A percentile compares a stretch with the other conserved stretches of the same genome.
These are phyloP conservation scores for Ciconia nigra DNA, from an alignment of 2,797 vertebrate genomes.

Conservation along the genomic window DNA sequence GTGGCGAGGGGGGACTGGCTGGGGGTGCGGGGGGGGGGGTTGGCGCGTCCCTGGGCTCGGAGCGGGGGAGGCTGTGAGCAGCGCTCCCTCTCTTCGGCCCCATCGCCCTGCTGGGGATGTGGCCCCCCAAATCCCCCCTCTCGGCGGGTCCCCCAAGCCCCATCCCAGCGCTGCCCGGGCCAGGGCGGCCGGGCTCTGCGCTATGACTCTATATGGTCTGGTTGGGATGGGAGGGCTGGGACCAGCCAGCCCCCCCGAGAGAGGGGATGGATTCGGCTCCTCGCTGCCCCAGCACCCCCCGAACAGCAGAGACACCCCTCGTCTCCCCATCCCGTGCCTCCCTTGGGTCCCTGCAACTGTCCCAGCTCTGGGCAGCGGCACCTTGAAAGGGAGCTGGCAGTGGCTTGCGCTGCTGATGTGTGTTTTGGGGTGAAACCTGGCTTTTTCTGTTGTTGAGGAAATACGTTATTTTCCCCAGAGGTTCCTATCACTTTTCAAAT, in stretches of 20 bases:
- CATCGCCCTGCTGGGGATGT: background rate
- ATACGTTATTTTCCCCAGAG: rapidly evolving
- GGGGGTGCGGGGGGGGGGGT: background rate
- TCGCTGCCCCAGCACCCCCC: background rate
- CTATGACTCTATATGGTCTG: background rate
- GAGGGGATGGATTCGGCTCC: background rate
- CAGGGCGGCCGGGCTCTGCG: background rate
- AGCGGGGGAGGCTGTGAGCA: background rate
- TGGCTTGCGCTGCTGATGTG: rapidly evolving
- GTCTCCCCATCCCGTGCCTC: background rate
- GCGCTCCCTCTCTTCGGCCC: background rate
- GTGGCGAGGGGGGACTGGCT: background rate
- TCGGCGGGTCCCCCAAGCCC: background rate
- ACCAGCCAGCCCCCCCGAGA: too few species aligned
- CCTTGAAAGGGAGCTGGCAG: background rate
- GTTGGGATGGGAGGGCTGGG: background rate
- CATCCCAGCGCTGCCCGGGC: too few species aligned
- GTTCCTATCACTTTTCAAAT: background rate
- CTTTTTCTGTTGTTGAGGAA: background rate
- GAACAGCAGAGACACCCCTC: rapidly evolving
- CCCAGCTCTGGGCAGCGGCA: background rate
- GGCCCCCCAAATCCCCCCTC: background rate
- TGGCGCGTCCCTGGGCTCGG: background rate
- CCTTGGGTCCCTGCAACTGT: rapidly evolving
- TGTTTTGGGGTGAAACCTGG: background rate